Evolutionary conservation across 2,888 invertebrate genomes (phyloP).

Genomic region (Hyalella azteca): DNA sequence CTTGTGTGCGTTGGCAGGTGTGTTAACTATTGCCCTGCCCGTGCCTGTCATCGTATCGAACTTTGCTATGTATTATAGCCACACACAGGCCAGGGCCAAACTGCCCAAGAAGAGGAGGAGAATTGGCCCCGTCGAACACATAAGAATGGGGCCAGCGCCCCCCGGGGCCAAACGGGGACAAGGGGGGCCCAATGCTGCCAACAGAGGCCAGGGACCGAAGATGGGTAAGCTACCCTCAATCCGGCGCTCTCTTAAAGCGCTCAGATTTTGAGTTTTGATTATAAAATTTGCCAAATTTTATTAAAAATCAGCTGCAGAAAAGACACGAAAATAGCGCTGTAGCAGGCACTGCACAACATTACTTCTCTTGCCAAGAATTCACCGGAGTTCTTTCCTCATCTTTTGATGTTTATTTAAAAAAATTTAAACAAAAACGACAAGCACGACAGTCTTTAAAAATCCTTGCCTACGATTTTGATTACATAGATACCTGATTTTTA

Average conservation of each 20-base stretch:
- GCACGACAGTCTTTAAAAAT: conserved; percentile 21
- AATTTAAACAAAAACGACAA: neutral
- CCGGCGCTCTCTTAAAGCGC: conserved; percentile 16
- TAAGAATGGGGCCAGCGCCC: conserved; percentile 65
- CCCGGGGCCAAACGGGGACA: conserved; percentile 69
- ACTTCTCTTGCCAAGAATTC: neutral
- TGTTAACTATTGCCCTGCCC: conserved; percentile 96
- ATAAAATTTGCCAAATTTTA: neutral
- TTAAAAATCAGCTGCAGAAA: neutral
- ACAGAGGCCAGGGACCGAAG: conserved; percentile 56
- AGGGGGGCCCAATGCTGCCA: conserved; percentile 65
- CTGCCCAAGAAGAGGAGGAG: conserved; percentile 97
- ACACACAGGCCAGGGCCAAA: conserved; percentile 94
- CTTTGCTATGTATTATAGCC: conserved; percentile 96
- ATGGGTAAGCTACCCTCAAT: conserved; percentile 56
- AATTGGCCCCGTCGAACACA: conserved; percentile 94
- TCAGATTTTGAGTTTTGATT: conserved; percentile 12
- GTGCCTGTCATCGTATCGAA: conserved; percentile 99
- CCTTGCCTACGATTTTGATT: conserved; percentile 17
- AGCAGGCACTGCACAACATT: conserved; percentile 24
- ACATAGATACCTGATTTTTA: conserved; percentile 21
- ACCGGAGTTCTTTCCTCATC: neutral
- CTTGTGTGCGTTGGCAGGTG: conserved; percentile 96
- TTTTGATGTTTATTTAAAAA: conserved; percentile 22
- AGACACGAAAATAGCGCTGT: neutral